Percentiles rank a stretch among this genome's conserved stretches.
These are phyloP conservation scores for Theonella swinhoei DNA, from an alignment of 37 sponge, comb jelly and placozoan species.

Conservation along the genomic window DNA sequence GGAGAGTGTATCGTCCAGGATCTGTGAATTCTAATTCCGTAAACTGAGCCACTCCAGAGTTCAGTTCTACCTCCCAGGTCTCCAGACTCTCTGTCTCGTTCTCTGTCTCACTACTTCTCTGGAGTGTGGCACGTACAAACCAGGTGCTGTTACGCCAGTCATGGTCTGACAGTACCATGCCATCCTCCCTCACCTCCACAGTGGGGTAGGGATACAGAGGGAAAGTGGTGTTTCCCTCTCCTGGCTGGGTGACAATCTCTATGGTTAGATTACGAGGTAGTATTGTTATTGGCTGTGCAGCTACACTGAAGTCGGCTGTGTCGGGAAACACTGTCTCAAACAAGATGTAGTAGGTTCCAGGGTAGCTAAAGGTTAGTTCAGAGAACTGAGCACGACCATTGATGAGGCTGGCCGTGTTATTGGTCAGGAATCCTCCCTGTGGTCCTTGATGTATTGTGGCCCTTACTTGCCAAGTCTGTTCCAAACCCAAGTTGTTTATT, in stretches of 20 bases:
- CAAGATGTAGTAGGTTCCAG: conserved; percentile 54
- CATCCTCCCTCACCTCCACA: conserved; percentile 53
- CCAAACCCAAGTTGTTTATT: conserved; percentile 52
- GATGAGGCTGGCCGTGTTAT: conserved; percentile 28
- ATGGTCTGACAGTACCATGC: conserved; percentile 38
- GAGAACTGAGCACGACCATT: conserved; percentile 69
- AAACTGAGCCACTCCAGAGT: conserved; percentile 48
- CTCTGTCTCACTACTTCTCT: not conserved
- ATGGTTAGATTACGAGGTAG: conserved; percentile 19
- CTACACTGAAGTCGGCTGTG: conserved; percentile 41
- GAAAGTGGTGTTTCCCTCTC: conserved; percentile 43
- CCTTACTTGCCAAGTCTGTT: conserved; percentile 49
- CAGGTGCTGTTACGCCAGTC: conserved; percentile 72
- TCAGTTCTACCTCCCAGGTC: conserved; percentile 23
- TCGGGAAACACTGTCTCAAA: conserved; percentile 64
- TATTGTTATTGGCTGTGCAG: conserved; percentile 9
- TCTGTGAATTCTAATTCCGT: conserved; percentile 9
- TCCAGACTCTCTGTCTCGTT: no score
- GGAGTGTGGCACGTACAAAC: conserved; percentile 28
- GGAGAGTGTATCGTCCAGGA: conserved; percentile 26
- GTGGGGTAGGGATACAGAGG: conserved; percentile 42
- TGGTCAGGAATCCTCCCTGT: not conserved
- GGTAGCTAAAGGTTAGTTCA: conserved; percentile 55
- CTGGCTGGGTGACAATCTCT: conserved; percentile 29
- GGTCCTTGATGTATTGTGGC: conserved; percentile 36